Evolutionary conservation across 2,888 invertebrate genomes (phyloP), one percentile per base, ranked within the genome.

Genomic region (Tetranychus piercei): DNA sequence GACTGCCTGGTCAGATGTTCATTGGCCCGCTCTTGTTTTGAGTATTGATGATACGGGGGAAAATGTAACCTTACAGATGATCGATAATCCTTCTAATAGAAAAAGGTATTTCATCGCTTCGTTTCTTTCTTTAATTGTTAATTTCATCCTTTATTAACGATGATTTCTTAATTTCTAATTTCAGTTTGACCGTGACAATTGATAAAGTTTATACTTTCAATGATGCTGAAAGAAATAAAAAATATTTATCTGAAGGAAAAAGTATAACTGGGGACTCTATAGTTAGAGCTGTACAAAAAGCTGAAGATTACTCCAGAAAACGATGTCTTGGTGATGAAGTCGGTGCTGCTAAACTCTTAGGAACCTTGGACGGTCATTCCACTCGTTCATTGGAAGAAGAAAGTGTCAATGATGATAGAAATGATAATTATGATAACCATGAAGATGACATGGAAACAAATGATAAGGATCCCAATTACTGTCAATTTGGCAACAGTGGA

Each of bases 271-370:
- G 72, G 9, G 76, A 76, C 15, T 18, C 22, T 1, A 65, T 76
- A 18, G 76, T 76, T 15, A 76, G 74, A 74, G 76, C 75, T 44
- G 76, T 76, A 20, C 76, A 76, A 73, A 76, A 76, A 69, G 73
- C 75, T 15, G 76, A 76, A 75, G 75, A 76, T 15, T 76, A 73
- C 73, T 45, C 73, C 44, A 74, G 76, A 15, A 76, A 76, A 73
- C 70, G 71, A n/a, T 75, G 70, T 71, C 69, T 76, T 18, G 76
- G 75, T 23, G 71, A 66, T 34, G 73, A 76, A 9, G 45, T 75
- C 20, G 71, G 45, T 55, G 70, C 73, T 45, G 73, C 71, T n/a
- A 73, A 75, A 71, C 74, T 76, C 43, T 76, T 76, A 11, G 74
- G 73, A n/a, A 67, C 73, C 72, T 69, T 74, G n/a, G 70, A 74